Evolutionary conservation across 1,140 invertebrate species (phyloP).

Genomic region (Bombyx mandarina): DNA sequence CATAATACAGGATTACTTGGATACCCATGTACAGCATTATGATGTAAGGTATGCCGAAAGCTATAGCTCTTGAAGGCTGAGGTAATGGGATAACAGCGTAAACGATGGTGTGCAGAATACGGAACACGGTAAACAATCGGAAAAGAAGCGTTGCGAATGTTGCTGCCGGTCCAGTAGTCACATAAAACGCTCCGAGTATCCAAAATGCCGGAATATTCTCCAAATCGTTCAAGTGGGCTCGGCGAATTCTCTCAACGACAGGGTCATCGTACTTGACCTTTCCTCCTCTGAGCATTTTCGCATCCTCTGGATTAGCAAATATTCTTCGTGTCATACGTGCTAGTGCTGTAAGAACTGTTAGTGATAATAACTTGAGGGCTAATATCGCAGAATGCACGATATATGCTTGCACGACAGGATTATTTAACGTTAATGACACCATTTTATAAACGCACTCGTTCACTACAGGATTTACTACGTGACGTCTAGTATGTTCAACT

Average conservation of each 20-base stretch:
- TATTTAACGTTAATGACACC: slow-evolving; percentile 27
- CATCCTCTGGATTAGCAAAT: slow-evolving; percentile 42
- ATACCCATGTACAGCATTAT: slow-evolving; percentile 32
- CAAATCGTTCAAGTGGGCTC: slow-evolving; percentile 79
- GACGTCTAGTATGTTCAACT: too few relatives aligned
- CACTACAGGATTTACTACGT: background rate
- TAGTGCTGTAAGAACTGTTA: slow-evolving; percentile 64
- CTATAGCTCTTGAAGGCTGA: slow-evolving; percentile 73
- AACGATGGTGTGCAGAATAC: slow-evolving; percentile 75
- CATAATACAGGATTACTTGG: slow-evolving; percentile 21
- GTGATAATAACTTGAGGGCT: slow-evolving; percentile 68
- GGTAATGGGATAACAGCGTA: slow-evolving; percentile 72
- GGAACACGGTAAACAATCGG: slow-evolving; percentile 68
- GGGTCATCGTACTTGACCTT: slow-evolving; percentile 60
- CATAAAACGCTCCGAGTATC: slow-evolving; percentile 73
- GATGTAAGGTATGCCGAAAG: slow-evolving; percentile 35
- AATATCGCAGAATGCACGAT: slow-evolving; percentile 70
- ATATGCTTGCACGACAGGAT: slow-evolving; percentile 62
- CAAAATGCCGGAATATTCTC: slow-evolving; percentile 80
- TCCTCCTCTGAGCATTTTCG: slow-evolving; percentile 36
- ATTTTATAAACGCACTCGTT: background rate
- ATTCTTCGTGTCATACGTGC: slow-evolving; percentile 49
- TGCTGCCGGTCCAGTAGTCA: slow-evolving; percentile 71
- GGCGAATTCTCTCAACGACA: slow-evolving; percentile 61
- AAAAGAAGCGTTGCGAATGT: slow-evolving; percentile 70